Evolutionary conservation across 2,797 vertebrate genomes (phyloP), one percentile per base, ranked within the genome.

Genomic region (Sebastiscus tertius): DNA sequence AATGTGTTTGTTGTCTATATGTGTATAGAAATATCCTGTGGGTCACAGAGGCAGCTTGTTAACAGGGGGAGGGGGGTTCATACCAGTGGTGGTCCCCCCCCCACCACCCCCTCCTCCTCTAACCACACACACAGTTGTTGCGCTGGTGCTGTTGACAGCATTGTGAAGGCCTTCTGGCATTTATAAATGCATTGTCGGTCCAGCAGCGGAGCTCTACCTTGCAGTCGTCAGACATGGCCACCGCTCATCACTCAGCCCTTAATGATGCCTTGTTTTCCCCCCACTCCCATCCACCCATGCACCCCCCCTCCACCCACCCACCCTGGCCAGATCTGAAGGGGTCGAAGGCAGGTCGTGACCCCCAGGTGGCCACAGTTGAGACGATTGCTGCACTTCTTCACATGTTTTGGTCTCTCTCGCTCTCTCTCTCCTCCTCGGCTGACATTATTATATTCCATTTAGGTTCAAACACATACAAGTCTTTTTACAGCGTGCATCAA

Each of bases 261-360:
- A 97, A 97, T 97, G 96, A 97, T 96, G 96, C 77, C 96, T 97
- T 95, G 95, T 95, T 94, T 89, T 4, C 94, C 90, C 73, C 80
- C 85, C 95, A 95, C 95, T 3, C 16, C 22, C 46, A 4, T 18
- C 8, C 6, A 5, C 55, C 22, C 24, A 33, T 11, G 2, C 64
- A 5, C 8, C 81, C 75, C 60, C 4, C 13, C 93, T 11, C 14
- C 46, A 20, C 46, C 46, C 24, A n/a, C 95, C 94, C 24, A n/a
- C 95, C 94, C 95, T 92, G 95, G 94, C 96, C 93, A 67, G 96
- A 96, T 97, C 96, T 96, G 95, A 96, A 84, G 96, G 96, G 97
- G 98, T 98, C 97, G 95, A 94, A 92, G 93, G 94, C 96, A 96
- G 97, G 97, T 98, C 97, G 95, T 94, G 97, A 97, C 97, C 97